phyloP scores from a whole-genome alignment of 2,113 vertebrate genomes.

The Halcyon senegalensis region DNA sequence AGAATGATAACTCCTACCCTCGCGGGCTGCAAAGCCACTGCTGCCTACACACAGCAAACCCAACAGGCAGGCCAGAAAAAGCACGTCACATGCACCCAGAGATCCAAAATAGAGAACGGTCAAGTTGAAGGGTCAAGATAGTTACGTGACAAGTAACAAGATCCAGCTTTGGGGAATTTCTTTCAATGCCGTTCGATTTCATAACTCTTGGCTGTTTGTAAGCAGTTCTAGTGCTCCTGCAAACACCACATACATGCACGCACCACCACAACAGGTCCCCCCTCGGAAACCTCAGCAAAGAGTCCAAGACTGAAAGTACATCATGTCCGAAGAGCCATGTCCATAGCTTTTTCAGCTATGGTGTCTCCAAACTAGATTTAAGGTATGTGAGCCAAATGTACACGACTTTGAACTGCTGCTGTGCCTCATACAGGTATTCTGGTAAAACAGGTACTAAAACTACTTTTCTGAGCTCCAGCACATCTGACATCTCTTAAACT shows the following conservation, averaged over 20 bases:
- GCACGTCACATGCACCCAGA: conserved; percentile 27
- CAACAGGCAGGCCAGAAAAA: conserved; percentile 59
- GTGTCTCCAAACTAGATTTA: background rate
- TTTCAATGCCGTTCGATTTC: conserved; percentile 3
- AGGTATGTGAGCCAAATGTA: background rate
- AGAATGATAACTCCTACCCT: conserved; percentile 62
- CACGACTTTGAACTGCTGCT: background rate
- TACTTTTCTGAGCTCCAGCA: background rate
- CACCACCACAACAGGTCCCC: background rate
- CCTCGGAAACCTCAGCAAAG: background rate
- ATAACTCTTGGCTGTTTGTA: background rate
- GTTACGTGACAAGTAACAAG: conserved; percentile 54
- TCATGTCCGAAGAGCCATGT: background rate
- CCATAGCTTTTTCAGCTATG: background rate
- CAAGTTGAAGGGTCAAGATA: conserved; percentile 26
- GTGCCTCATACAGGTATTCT: background rate
- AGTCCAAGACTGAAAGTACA: background rate
- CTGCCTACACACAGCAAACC: conserved; percentile 69
- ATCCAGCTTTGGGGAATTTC: conserved; percentile 44
- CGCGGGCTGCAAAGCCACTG: conserved; percentile 49
- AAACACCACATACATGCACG: background rate
- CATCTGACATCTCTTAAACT: background rate
- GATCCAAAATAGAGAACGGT: conserved; percentile 65
- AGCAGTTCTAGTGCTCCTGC: background rate
- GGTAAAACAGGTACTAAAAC: background rate